phyloP scores from a whole-genome alignment of 2,888 invertebrate species.

The Polymixis flavicincta region DNA sequence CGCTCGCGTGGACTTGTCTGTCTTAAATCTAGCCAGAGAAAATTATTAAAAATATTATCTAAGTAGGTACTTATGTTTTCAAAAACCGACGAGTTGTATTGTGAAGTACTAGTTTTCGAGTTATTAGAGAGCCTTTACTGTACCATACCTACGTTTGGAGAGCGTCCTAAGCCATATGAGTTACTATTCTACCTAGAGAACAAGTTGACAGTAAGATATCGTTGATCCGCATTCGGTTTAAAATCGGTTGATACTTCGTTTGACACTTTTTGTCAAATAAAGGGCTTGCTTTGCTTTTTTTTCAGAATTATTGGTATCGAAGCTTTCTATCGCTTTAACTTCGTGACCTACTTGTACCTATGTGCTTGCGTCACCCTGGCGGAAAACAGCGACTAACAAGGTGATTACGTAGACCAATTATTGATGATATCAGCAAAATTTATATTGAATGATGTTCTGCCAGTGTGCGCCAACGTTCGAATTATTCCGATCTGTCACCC shows the following conservation, averaged over 20 bases:
- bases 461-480: too few relatives aligned
- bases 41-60: too few relatives aligned
- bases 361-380: background rate
- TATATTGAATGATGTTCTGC: background rate
- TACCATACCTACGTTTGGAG: background rate
- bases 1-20: background rate
- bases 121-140: background rate
- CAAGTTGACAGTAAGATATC: background rate
- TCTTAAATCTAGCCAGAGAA: background rate
- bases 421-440: background rate
- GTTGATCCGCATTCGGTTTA: background rate
- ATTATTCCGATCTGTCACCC: too few relatives aligned
- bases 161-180: background rate
- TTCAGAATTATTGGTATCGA: background rate
- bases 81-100: too few relatives aligned
- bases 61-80: too few relatives aligned
- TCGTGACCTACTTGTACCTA: background rate
- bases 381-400: background rate
- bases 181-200: background rate
- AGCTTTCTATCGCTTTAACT: too few relatives aligned
- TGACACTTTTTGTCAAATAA: background rate
- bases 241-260: background rate
- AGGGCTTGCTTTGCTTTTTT: background rate
- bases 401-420: background rate
- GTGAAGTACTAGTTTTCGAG: background rate